Evolutionary conservation across 2,113 vertebrate genomes (phyloP), one percentile per base, ranked within the genome.

Genomic region (Grus americana): DNA sequence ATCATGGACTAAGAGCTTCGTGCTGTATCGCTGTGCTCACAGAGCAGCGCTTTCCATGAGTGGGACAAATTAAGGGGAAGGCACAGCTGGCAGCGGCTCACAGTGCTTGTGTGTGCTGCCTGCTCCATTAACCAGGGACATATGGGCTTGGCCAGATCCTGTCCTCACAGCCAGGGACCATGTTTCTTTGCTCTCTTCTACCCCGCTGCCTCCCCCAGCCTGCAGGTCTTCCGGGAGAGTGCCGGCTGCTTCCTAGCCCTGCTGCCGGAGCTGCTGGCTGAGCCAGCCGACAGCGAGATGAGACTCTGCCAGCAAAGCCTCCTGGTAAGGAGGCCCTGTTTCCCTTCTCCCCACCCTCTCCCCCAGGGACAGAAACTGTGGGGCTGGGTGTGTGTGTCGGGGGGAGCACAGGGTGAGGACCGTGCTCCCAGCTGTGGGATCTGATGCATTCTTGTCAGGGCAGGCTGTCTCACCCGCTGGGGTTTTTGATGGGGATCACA

Each of bases 261-360:
- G 57, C 63, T 98, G 65, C 97, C 81, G 0, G 81, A 95, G 62
- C 88, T 98, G n/a, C 93, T 98, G 66, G 40, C 95, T 72, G 96
- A 71, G 9, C 91, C 97, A 14, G 87, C 89, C 0, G 92, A 98
- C 62, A 81, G 62, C 0, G 81, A 98, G 79, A 97, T 91, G 74
- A 96, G 57, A 68, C 88, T 98, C 36, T 80, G 57, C 58, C 96
- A 96, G 92, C 97, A 98, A 94, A 98, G 98, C 81, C 96, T 98
- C 38, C 79, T 91, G 98, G 98, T 98, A 98, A 98, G 78, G 7
- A 6, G 29, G 17, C 34, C 3, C 32, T 10, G 13, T 70, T 68
- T 86, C 78, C 22, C 9, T 92, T 74, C 6, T 52, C 15, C 36
- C 17, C 4, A 19, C 27, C 9, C 11, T 86, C 7, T 79, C 7